Evolutionary conservation across 2,113 vertebrate species (phyloP), one percentile per base, ranked within the genome.

Genomic region (Cynoglossus semilaevis): DNA sequence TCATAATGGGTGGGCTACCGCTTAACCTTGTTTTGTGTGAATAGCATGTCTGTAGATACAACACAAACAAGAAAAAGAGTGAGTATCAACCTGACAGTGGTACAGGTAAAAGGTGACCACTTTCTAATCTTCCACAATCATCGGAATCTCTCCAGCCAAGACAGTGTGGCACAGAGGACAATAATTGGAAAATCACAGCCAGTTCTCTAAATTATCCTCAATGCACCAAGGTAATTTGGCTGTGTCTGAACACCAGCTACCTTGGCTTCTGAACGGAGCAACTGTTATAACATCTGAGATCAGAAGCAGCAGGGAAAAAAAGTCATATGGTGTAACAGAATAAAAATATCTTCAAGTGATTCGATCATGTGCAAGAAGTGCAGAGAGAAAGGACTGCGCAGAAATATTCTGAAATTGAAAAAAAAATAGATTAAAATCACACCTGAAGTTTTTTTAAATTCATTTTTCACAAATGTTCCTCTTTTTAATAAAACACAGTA

Each of bases 121-220:
- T 70, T 67, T 54, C 59, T 77, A 70, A 79, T 84, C 80, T 82
- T 40, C 70, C 41, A 9, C n/a, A 11, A 43, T 77, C 63, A 72
- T 59, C 61, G 77, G 74, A 77, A 60, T 76, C 56, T 64, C 70
- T 74, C 43, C 76, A 71, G 49, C 50, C 51, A 54, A 22, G 48
- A 77, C 67, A 84, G 55, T 48, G 37, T 70, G 71, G 71, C 72
- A 72, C 70, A 74, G 49, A 54, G 63, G 68, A 63, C 75, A 85
- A 80, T 89, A 82, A 85, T 77, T 85, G 76, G 69, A 87, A 88
- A 89, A 87, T 78, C 72, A 66, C 68, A 70, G 75, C 63, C 55
- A 40, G 67, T 75, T 79, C 72, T 76, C 66, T 63, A 82, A 80
- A 85, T 80, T 67, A 88, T 82, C 70, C 79, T 64, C 65, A 82